Conservation (phyloP, 1,140 invertebrate genomes). For the Diorhabda carinulata region DNA sequence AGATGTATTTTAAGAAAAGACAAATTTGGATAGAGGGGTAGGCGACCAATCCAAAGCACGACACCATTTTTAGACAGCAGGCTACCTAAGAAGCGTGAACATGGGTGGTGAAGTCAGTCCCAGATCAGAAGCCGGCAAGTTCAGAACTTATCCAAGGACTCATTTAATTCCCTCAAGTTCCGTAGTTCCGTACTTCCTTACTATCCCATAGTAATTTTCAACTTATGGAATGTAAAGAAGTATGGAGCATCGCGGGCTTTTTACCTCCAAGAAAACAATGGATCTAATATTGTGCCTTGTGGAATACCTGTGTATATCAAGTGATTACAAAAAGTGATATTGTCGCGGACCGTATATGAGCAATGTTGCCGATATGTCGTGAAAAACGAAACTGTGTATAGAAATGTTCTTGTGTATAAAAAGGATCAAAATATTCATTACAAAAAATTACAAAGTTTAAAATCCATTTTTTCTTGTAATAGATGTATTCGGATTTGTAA, state of each 20-base stretch:
- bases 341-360: not conserved
- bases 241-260: conserved; percentile 70
- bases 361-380: not conserved
- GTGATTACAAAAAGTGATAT: not conserved
- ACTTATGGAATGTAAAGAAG: conserved; percentile 97
- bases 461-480: no score
- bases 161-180: conserved; percentile 61
- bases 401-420: no score
- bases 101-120: conserved; percentile 48
- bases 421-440: no score
- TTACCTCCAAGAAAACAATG: not conserved
- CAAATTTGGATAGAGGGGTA: conserved; percentile 66
- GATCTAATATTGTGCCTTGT: conserved; percentile 12
- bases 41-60: conserved; percentile 45
- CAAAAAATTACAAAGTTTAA: no score
- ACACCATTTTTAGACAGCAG: conserved; percentile 59
- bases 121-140: conserved; percentile 32
- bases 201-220: conserved; percentile 82
- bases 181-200: conserved; percentile 94
- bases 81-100: conserved; percentile 35
- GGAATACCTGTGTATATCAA: conserved; percentile 5
- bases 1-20: conserved; percentile 75
- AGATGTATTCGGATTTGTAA: no score
- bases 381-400: no score
- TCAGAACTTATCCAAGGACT: conserved; percentile 4